A percentile compares a stretch with the other conserved stretches of the same genome.
phyloP scores from a whole-genome alignment of 2,888 invertebrate species.

The Xanthia icteritia region DNA sequence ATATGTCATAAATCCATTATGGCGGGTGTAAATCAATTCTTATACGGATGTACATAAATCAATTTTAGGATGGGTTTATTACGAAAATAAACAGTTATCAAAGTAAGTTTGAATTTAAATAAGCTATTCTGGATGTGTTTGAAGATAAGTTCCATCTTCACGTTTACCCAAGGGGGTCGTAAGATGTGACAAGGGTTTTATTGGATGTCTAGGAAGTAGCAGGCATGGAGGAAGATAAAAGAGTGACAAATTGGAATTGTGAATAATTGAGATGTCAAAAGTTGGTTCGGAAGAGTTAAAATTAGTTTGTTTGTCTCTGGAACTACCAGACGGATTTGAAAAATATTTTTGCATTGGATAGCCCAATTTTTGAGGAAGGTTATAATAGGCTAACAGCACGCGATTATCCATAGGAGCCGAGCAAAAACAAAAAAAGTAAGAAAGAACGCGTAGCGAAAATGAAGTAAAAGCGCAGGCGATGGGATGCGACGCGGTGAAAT shows the following conservation, averaged over 20 bases:
- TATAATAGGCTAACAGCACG: too few relatives aligned
- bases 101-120: slow-evolving; percentile 28
- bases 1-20: slow-evolving; percentile 59
- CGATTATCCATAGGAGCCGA: too few relatives aligned
- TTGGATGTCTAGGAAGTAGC: slow-evolving; percentile 42
- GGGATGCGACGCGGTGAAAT: too few relatives aligned
- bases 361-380: too few relatives aligned
- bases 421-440: too few relatives aligned
- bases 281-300: neutral
- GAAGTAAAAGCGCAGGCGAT: too few relatives aligned
- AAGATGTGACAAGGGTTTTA: slow-evolving; percentile 57
- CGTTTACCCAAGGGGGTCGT: slow-evolving; percentile 42
- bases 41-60: slow-evolving; percentile 27
- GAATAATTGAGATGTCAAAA: slow-evolving; percentile 42
- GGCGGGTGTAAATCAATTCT: slow-evolving; percentile 46
- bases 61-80: slow-evolving; percentile 16
- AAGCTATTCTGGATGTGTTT: slow-evolving; percentile 48
- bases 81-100: slow-evolving; percentile 16
- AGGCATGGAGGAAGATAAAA: slow-evolving; percentile 34
- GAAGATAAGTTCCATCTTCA: slow-evolving; percentile 43
- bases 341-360: too few relatives aligned
- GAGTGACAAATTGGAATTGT: slow-evolving; percentile 31
- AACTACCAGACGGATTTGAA: too few relatives aligned
- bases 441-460: too few relatives aligned
- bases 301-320: too few relatives aligned